These are phyloP conservation scores for Microctonus brassicae DNA, from an alignment of 2,888 invertebrate species.

Conservation along the genomic window DNA sequence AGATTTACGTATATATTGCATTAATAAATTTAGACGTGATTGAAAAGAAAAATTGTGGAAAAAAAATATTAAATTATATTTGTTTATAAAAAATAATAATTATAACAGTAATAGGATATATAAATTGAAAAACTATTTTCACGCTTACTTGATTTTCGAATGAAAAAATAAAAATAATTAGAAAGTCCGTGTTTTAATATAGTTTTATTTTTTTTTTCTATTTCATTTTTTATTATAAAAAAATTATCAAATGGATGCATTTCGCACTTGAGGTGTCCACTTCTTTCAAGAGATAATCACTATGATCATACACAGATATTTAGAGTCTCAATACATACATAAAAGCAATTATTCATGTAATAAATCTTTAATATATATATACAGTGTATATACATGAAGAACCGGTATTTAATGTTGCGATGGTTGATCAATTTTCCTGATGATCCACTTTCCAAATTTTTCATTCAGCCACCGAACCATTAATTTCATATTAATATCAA, in stretches of 20 bases:
- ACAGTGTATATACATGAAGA: not conserved
- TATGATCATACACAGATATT: not conserved
- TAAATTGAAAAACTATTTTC: not conserved
- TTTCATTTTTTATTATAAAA: not conserved
- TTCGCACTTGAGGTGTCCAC: not conserved
- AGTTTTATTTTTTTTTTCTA: not conserved
- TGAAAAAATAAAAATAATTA: not conserved
- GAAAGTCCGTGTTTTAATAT: not conserved
- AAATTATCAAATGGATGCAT: not conserved
- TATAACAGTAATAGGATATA: too few relatives aligned
- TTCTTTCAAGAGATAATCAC: not conserved
- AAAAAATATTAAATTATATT: not conserved
- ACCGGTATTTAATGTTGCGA: not conserved
- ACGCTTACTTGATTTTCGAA: not conserved
- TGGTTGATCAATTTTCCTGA: not conserved
- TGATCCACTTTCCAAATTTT: conserved; percentile 3
- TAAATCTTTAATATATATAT: not conserved
- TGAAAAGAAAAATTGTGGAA: not conserved
- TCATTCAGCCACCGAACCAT: not conserved
- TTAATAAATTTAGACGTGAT: not conserved
- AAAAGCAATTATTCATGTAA: not conserved
- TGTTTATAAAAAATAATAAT: not conserved
- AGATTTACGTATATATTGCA: not conserved
- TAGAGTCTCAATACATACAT: not conserved
- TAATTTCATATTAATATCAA: not conserved